Evolutionary conservation across 2,888 invertebrate genomes (phyloP), one percentile per base, ranked within the genome.

Genomic region (Salticus scenicus): DNA sequence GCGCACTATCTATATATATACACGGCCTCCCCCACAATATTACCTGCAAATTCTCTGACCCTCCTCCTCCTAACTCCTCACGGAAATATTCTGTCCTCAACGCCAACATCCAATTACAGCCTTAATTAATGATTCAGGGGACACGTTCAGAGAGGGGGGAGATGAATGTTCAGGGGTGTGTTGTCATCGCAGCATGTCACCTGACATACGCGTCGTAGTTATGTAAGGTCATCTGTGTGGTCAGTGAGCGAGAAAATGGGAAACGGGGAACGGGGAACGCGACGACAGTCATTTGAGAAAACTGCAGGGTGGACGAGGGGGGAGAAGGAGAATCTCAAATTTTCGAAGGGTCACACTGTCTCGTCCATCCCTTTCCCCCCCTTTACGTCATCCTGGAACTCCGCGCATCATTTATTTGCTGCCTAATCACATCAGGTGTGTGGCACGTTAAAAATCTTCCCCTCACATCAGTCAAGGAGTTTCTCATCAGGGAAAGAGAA

Each of bases 171-270:
- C 14, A 64, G 69, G 69, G 37, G 24, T 24, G n/a, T n/a, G 41
- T 33, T 37, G 33, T 20, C 37, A 33, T 20, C 51, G 51, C 67
- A 42, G 69, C 81, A 82, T 70, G 47, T 47, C 63, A 37, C 73
- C 47, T 78, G 78, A 75, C 84, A 63, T 79, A 74, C 79, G 66
- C 69, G 84, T 85, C 84, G 70, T 74, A 85, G 84, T 85, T 85
- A 85, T 85, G 84, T 79, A 74, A 85, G 84, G 84, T 85, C 84
- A 79, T 85, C 84, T 85, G 47, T 73, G 74, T 74, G 84, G 84
- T 79, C 84, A 85, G 78, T 85, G 84, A 85, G 79, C 84, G 84
- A 67, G 84, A 85, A 85, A 85, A 85, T 85, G 79, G 84, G 84
- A 79, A 84, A 84, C 57, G 72, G 81, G 70, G 63, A 41, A n/a